These are phyloP conservation scores for Dichetophora obliterata DNA, from an alignment of 2,888 invertebrate genomes.

Conservation along the genomic window DNA sequence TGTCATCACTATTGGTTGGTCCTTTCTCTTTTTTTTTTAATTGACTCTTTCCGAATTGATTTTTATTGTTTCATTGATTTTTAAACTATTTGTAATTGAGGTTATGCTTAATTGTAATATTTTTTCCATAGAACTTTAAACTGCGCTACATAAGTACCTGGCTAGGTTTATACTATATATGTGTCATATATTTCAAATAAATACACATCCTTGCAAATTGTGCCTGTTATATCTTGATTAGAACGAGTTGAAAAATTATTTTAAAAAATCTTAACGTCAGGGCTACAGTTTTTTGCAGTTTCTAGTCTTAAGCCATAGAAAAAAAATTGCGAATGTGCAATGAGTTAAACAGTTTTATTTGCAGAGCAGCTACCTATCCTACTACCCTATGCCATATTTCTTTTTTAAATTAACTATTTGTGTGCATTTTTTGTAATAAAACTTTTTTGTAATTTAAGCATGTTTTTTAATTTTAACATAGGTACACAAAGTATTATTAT, in stretches of 20 bases:
- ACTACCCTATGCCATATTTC: too few relatives aligned
- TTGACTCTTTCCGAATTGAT: not conserved
- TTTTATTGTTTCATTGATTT: not conserved
- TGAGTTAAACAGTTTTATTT: too few relatives aligned
- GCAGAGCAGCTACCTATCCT: too few relatives aligned
- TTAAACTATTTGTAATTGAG: not conserved
- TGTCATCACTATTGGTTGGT: not conserved
- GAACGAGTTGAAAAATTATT: not conserved
- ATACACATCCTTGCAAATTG: not conserved
- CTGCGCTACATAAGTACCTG: conserved; percentile 65
- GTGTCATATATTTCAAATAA: not conserved
- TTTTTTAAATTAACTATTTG: not conserved
- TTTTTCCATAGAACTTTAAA: conserved; percentile 33
- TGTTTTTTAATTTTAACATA: not conserved
- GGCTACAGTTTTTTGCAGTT: not conserved
- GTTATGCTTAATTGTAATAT: not conserved
- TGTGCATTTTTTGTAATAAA: conserved; percentile 5
- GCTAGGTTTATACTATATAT: conserved; percentile 23
- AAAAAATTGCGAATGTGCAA: too few relatives aligned
- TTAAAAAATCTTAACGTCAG: not conserved
- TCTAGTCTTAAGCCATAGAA: too few relatives aligned
- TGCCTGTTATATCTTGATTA: not conserved
- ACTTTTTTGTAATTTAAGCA: not conserved
- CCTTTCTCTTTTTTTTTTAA: conserved; percentile 39
- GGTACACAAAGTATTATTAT: conserved; percentile 61